These are phyloP conservation scores for Patella caerulea DNA, from an alignment of 2,888 invertebrate genomes.

Conservation along the genomic window DNA sequence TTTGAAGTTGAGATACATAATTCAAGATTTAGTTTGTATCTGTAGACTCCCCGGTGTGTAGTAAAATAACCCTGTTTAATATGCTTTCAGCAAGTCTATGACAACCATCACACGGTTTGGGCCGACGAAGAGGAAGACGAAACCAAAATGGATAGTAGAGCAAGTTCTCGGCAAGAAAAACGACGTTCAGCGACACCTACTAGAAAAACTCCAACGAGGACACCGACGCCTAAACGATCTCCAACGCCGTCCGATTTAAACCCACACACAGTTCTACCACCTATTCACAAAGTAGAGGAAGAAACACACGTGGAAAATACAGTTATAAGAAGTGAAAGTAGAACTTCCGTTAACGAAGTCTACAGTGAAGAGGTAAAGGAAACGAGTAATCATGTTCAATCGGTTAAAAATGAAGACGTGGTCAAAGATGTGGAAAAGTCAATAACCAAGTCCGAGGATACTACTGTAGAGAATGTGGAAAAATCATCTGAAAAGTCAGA, in stretches of 20 bases:
- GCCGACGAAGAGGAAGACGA: background rate
- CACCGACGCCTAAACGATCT: background rate
- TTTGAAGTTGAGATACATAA: too few species aligned
- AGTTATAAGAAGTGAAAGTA: background rate
- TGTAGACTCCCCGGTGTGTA: too few species aligned
- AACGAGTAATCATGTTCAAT: too few species aligned
- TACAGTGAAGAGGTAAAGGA: too few species aligned
- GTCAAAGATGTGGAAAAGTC: too few species aligned
- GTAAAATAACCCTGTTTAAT: too few species aligned
- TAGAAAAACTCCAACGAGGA: background rate
- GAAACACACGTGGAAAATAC: background rate
- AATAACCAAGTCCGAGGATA: too few species aligned
- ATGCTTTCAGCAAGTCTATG: too few species aligned
- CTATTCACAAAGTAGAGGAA: slow-evolving; percentile 14
- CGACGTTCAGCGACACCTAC: background rate
- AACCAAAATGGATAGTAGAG: background rate
- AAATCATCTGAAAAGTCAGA: too few species aligned
- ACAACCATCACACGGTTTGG: slow-evolving; percentile 3
- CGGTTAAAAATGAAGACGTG: too few species aligned
- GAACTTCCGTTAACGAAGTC: background rate
- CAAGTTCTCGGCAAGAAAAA: background rate
- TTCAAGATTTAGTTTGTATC: too few species aligned
- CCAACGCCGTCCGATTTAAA: slow-evolving; percentile 17
- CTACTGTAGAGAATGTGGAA: too few species aligned
- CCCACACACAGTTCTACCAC: slow-evolving; percentile 12